phyloP scores from a whole-genome alignment of 2,888 invertebrate genomes.

The Muschampia plurimacula region DNA sequence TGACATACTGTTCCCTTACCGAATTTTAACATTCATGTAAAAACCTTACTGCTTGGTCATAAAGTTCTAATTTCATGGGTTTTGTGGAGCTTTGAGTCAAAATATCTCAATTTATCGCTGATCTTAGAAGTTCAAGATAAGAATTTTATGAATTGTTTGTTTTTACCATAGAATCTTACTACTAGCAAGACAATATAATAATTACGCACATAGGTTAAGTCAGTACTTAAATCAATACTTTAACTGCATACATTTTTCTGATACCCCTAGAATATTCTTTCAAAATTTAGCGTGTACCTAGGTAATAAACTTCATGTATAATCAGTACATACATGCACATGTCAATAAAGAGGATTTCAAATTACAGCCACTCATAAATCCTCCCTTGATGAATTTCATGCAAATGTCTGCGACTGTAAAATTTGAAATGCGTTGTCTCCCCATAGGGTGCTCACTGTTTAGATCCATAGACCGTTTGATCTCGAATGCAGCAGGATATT shows the following conservation, averaged over 20 bases:
- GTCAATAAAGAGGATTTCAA: conserved; percentile 55
- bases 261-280: background rate
- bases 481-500: conserved; percentile 44
- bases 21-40: conserved; percentile 8
- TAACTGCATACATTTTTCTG: background rate
- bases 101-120: conserved; percentile 55
- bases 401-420: conserved; percentile 59
- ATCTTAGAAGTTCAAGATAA: conserved; percentile 52
- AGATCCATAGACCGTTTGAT: conserved; percentile 48
- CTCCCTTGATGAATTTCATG: conserved; percentile 64
- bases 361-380: conserved; percentile 61
- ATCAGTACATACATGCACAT: conserved; percentile 44
- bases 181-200: conserved; percentile 33
- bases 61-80: conserved; percentile 34
- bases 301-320: conserved; percentile 2
- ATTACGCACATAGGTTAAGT: background rate
- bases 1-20: conserved; percentile 30
- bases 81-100: conserved; percentile 22
- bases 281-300: background rate
- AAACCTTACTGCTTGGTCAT: conserved; percentile 4
- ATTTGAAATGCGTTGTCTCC: conserved; percentile 50
- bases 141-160: conserved; percentile 49
- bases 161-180: conserved; percentile 31
- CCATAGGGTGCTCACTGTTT: conserved; percentile 17
- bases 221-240: background rate